Evolutionary conservation across 2,797 vertebrate genomes (phyloP).

Genomic region (Mionectes olivaceus): DNA sequence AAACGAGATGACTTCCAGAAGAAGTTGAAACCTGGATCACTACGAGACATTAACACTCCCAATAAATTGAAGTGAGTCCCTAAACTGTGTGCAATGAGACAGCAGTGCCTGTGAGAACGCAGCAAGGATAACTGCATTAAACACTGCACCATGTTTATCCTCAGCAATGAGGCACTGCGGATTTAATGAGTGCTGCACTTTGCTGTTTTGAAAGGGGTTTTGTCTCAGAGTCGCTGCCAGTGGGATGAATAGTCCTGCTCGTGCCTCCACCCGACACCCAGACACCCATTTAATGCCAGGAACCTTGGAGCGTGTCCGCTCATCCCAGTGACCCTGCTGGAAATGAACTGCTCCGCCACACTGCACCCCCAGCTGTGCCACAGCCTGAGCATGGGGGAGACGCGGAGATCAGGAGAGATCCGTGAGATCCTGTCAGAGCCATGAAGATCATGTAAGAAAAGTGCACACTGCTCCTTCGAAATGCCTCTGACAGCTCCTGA

Average conservation of each 20-base stretch:
- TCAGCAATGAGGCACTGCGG: not conserved
- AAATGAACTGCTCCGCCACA: not conserved
- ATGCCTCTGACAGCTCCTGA: not conserved
- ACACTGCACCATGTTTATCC: not conserved
- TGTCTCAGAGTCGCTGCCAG: not conserved
- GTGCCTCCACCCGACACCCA: not conserved
- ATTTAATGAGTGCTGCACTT: not conserved
- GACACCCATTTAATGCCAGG: not conserved
- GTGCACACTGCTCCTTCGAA: not conserved
- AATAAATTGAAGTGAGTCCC: not conserved
- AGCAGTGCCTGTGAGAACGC: not conserved
- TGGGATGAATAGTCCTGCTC: not conserved
- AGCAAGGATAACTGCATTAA: not conserved
- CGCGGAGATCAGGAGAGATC: no score
- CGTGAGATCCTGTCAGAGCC: not conserved
- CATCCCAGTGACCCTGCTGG: not conserved
- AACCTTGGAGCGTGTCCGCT: not conserved
- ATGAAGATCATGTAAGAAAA: not conserved
- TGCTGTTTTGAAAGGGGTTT: not conserved
- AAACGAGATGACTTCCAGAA: not conserved
- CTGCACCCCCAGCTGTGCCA: fast-evolving
- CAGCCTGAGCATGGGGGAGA: fast-evolving
- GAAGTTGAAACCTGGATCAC: not conserved
- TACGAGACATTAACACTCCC: not conserved
- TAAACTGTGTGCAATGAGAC: not conserved